phyloP scores from a whole-genome alignment of 2,888 invertebrate genomes.

The Ochlodes sylvanus region DNA sequence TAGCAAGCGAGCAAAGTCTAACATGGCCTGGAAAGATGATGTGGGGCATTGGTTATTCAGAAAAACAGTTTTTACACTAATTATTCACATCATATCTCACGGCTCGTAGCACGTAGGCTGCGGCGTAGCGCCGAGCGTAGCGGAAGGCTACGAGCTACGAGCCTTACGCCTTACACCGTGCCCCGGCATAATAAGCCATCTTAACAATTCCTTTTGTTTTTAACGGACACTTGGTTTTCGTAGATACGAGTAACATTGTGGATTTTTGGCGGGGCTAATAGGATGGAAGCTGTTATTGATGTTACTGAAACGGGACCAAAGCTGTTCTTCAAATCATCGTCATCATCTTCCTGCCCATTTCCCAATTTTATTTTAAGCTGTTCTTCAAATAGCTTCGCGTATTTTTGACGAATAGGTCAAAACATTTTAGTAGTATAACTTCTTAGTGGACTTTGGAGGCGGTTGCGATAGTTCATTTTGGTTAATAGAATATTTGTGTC shows the following conservation, averaged over 20 bases:
- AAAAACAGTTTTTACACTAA: constrained; percentile 33
- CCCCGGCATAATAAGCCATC: constrained; percentile 66
- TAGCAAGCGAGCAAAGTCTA: constrained; percentile 16
- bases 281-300: neutral
- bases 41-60: constrained; percentile 54
- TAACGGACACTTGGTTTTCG: constrained; percentile 41
- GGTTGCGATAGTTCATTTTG: too few relatives aligned
- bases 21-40: constrained; percentile 45
- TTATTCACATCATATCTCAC: constrained; percentile 22
- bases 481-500: too few relatives aligned
- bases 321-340: too few relatives aligned
- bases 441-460: too few relatives aligned
- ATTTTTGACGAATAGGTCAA: too few relatives aligned
- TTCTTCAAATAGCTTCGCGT: too few relatives aligned
- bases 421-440: too few relatives aligned
- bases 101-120: constrained; percentile 33
- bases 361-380: too few relatives aligned
- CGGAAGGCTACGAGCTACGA: constrained; percentile 56
- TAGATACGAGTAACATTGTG: constrained; percentile 10
- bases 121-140: constrained; percentile 49
- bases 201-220: constrained; percentile 57
- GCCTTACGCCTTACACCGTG: constrained; percentile 55
- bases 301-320: too few relatives aligned
- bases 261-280: neutral
- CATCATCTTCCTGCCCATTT: too few relatives aligned